Conservation (phyloP, 2,113 vertebrate species). For the Oncorhynchus clarkii region DNA sequence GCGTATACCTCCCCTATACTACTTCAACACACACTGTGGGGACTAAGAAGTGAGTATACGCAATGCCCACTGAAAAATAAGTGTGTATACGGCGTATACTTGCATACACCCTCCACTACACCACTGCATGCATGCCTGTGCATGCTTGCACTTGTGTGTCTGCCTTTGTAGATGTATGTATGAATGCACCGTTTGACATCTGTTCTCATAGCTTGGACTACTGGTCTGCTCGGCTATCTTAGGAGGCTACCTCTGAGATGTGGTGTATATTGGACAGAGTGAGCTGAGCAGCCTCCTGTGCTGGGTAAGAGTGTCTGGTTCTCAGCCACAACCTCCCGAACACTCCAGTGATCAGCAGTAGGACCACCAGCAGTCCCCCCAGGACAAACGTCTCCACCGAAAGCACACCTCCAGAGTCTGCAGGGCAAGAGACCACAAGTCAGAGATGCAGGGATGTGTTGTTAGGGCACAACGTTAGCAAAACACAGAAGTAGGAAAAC, state of each 20-base stretch:
- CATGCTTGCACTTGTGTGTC: neutral
- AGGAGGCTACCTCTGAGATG: constrained; percentile 74
- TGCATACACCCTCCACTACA: too few relatives aligned
- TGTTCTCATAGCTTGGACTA: neutral
- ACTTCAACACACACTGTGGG: too few relatives aligned
- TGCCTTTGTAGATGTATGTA: neutral
- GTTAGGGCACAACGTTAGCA: too few relatives aligned
- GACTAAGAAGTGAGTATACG: too few relatives aligned
- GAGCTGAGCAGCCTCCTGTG: constrained; percentile 69
- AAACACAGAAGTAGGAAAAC: neutral
- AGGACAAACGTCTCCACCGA: constrained; percentile 71
- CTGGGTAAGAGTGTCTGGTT: constrained; percentile 69
- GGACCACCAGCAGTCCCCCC: constrained; percentile 62
- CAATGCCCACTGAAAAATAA: too few relatives aligned
- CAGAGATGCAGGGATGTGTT: too few relatives aligned
- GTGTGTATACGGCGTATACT: too few relatives aligned
- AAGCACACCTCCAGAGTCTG: constrained; percentile 52
- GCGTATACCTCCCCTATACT: too few relatives aligned
- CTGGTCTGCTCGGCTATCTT: constrained; percentile 23
- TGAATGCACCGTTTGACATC: neutral
- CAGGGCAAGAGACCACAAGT: neutral
- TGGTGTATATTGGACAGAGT: constrained; percentile 75
- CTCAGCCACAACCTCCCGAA: constrained; percentile 74
- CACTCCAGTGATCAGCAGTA: constrained; percentile 69
- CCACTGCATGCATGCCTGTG: neutral